Percentiles rank a stretch among this genome's conserved stretches.
These are phyloP conservation scores for Philaethria dido DNA, from an alignment of 2,888 invertebrate species.

Conservation along the genomic window DNA sequence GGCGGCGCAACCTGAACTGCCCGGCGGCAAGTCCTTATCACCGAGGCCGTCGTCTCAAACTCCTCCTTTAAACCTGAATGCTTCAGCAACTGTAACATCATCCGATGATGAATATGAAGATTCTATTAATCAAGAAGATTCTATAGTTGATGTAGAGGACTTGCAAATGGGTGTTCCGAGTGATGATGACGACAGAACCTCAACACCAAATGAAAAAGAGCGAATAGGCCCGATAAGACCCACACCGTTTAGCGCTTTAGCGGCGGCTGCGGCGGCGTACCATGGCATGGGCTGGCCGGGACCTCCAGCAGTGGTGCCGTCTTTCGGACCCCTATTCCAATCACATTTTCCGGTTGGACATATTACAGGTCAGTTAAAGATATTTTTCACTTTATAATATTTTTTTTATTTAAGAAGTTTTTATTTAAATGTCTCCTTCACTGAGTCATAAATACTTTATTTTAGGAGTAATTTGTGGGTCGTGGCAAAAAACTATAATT, in stretches of 20 bases:
- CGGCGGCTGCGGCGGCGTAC: slow-evolving; percentile 88
- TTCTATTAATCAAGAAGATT: slow-evolving; percentile 87
- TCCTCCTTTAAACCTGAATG: slow-evolving; percentile 76
- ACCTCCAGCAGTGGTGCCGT: slow-evolving; percentile 82
- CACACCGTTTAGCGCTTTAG: slow-evolving; percentile 88
- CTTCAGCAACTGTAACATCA: slow-evolving; percentile 76
- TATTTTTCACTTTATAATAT: slow-evolving; percentile 20
- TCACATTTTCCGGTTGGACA: slow-evolving; percentile 84
- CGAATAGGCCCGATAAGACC: slow-evolving; percentile 87
- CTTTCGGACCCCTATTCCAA: slow-evolving; percentile 87
- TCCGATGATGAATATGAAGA: slow-evolving; percentile 87
- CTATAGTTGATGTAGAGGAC: slow-evolving; percentile 92
- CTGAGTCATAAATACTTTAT: background rate
- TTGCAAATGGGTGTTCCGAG: slow-evolving; percentile 83
- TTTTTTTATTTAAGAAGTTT: slow-evolving; percentile 24
- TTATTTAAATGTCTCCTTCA: background rate
- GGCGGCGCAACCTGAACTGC: slow-evolving; percentile 74
- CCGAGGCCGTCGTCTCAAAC: slow-evolving; percentile 74
- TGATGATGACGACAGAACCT: slow-evolving; percentile 75
- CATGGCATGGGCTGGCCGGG: slow-evolving; percentile 85
- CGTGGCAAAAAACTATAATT: slow-evolving; percentile 33
- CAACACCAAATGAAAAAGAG: slow-evolving; percentile 63
- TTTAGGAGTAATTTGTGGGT: slow-evolving; percentile 5
- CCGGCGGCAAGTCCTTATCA: slow-evolving; percentile 70
- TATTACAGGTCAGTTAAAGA: slow-evolving; percentile 67